Evolutionary conservation across 1,140 invertebrate genomes (phyloP).

Genomic region (Listronotus oregonensis): DNA sequence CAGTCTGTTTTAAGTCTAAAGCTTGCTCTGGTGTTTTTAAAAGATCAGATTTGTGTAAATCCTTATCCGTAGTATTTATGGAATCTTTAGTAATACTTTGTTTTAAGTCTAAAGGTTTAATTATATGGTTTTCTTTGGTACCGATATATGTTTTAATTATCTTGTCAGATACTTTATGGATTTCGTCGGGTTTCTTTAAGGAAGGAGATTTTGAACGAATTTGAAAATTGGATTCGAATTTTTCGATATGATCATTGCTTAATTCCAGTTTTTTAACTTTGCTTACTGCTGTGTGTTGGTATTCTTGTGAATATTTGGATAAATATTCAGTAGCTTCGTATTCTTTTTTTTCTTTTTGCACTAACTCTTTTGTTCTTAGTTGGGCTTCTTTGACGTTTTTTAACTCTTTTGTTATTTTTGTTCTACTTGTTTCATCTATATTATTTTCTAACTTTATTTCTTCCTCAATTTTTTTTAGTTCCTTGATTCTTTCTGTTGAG

Average conservation of each 20-base stretch:
- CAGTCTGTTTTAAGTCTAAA: neutral
- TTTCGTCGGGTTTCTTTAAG: no score
- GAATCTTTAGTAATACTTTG: no score
- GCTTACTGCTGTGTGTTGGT: neutral
- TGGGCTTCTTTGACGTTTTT: conserved; percentile 15
- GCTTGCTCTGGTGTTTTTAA: no score
- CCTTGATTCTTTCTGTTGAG: conserved; percentile 39
- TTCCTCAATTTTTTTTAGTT: conserved; percentile 35
- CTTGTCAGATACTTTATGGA: no score
- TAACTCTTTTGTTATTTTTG: conserved; percentile 20
- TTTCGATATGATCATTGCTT: neutral
- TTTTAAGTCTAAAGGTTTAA: no score
- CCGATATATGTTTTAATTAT: no score
- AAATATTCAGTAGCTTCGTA: neutral
- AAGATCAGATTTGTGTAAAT: no score
- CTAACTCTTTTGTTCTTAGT: neutral
- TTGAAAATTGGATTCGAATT: neutral
- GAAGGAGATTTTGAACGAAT: no score
- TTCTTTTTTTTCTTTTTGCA: neutral
- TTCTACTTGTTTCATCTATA: conserved; percentile 5
- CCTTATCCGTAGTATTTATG: no score
- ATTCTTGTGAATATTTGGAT: no score
- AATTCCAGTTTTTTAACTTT: neutral
- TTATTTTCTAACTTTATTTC: conserved; percentile 8
- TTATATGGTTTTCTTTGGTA: no score